Percentiles rank a stretch among this genome's conserved stretches.
phyloP scores from a whole-genome alignment of 92 coral and sea anemone species.

The Blastomussa wellsi region DNA sequence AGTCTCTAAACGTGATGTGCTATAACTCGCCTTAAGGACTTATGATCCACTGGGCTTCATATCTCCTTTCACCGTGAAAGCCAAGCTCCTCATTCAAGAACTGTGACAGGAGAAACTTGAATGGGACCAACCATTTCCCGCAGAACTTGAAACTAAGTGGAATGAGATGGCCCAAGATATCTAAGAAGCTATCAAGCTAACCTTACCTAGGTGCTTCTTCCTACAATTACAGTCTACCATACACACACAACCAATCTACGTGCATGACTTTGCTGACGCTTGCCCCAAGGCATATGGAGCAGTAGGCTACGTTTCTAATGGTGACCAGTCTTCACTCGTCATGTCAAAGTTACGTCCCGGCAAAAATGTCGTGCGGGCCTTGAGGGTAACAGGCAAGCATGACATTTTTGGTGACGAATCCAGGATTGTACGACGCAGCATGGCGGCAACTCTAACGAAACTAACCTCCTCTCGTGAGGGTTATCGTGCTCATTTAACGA shows the following conservation, averaged over 20 bases:
- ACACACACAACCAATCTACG: constrained; percentile 9
- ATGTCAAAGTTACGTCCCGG: constrained; percentile 41
- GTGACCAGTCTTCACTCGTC: constrained; percentile 43
- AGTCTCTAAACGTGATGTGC: constrained; percentile 1
- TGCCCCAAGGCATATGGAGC: constrained; percentile 66
- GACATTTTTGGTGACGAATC: constrained; percentile 21
- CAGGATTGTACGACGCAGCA: constrained; percentile 1
- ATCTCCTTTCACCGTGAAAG: constrained; percentile 35
- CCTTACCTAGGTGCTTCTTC: constrained; percentile 44
- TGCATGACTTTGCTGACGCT: constrained; percentile 63
- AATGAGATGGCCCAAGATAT: constrained; percentile 33
- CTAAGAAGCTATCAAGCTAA: constrained; percentile 40
- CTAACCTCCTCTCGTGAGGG: no score
- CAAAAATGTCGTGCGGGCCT: no score
- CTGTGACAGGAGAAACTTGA: constrained; percentile 62
- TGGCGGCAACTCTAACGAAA: neutral
- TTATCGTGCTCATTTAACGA: no score
- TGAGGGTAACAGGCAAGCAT: no score
- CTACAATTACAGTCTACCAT: constrained; percentile 7
- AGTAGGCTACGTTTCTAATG: constrained; percentile 45
- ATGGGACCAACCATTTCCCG: no score
- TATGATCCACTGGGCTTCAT: constrained; percentile 58
- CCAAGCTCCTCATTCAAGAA: constrained; percentile 62
- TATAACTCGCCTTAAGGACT: constrained; percentile 36
- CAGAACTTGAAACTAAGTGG: constrained; percentile 48